Percentiles rank a stretch among this genome's conserved stretches.
These are phyloP conservation scores for Drosophila histrio DNA, from an alignment of 2,888 invertebrate genomes.

Conservation along the genomic window DNA sequence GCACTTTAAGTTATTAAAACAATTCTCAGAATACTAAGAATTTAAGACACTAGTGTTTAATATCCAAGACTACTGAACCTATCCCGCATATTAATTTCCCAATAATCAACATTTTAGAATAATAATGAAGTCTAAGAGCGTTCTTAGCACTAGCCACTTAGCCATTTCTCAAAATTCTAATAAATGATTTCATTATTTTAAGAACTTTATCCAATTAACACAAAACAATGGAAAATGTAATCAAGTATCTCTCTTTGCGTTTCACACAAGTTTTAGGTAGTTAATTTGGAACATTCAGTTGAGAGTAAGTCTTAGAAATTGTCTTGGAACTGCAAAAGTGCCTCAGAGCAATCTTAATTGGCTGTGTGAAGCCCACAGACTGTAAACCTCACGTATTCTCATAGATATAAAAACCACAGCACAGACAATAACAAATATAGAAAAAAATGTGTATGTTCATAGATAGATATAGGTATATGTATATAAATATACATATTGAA, in stretches of 20 bases:
- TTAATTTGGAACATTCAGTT: background rate
- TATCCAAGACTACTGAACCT: too few species aligned
- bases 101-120: too few species aligned
- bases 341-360: slow-evolving; percentile 7
- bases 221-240: background rate
- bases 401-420: slow-evolving; percentile 7
- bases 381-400: background rate
- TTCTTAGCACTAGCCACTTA: too few species aligned
- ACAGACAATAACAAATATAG: slow-evolving; percentile 6
- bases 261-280: background rate
- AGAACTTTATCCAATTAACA: background rate
- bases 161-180: too few species aligned
- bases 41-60: too few species aligned
- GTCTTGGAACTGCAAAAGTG: background rate
- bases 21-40: too few species aligned
- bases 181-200: too few species aligned
- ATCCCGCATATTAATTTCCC: too few species aligned
- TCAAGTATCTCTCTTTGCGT: background rate
- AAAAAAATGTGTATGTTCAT: slow-evolving; percentile 5
- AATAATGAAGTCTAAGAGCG: too few species aligned
- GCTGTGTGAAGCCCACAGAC: background rate
- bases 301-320: background rate
- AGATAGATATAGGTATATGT: background rate
- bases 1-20: too few species aligned
- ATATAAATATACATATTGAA: slow-evolving; percentile 2